Conservation (phyloP, 2,113 vertebrate genomes). For the Pteropus alecto region DNA sequence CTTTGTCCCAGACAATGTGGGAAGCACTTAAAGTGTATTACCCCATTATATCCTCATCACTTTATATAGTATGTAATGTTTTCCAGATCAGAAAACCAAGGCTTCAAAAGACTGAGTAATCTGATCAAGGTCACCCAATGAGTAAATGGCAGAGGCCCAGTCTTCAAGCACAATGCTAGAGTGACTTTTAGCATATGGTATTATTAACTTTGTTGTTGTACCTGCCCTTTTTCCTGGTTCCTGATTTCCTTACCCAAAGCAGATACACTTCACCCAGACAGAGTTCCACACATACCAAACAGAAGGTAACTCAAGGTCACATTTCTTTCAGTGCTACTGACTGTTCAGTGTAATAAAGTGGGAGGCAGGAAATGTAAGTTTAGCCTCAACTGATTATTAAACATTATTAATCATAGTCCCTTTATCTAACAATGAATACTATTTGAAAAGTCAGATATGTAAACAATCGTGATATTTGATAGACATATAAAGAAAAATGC, state of each 20-base stretch:
- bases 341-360: background rate
- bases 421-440: background rate
- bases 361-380: accelerated
- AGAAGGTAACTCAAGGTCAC: background rate
- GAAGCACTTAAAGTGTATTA: background rate
- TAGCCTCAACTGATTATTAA: background rate
- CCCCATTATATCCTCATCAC: too few species aligned
- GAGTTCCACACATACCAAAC: background rate
- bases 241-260: background rate
- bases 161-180: background rate
- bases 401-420: background rate
- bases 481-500: background rate
- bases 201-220: background rate
- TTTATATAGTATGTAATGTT: background rate
- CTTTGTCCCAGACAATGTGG: background rate
- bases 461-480: background rate
- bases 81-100: background rate
- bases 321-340: background rate
- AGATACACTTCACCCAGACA: background rate
- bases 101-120: background rate
- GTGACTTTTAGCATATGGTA: background rate
- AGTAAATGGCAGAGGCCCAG: background rate
- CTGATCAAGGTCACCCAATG: background rate
- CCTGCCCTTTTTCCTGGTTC: background rate
- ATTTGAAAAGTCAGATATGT: background rate